Base-by-base conservation (phyloP, 2,113 vertebrate genomes). In the Cacatua alba region DNA sequence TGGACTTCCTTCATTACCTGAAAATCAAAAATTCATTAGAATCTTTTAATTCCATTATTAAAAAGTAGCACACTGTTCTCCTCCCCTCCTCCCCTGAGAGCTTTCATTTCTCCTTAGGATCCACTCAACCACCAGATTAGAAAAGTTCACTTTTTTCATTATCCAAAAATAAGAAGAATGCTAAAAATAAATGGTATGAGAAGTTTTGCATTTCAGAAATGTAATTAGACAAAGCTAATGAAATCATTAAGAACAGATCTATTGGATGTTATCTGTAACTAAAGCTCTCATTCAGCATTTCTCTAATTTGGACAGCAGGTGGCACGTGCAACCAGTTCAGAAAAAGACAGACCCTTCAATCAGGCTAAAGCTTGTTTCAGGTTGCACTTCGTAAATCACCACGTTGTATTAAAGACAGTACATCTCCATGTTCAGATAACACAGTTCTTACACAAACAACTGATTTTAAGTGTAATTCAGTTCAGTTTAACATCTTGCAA, bases 1-100 rank as follows among this genome's bases (percentile, higher is more conserved):
- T 99, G 99, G 91, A 99, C 98, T 97, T 99, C 99, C 97, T 99
- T 99, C 99, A 99, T 99, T 86, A 99, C 99, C 99, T 99, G 97
- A 10, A 91, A 21, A 92, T 94, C 21, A 3, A 85, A 76, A 72
- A 64, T 43, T 83, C 24, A 17, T 76, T 86, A 93, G 57, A 74
- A 82, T 20, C 2, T 71, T 75, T 63, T 76, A 20, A 88, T 86
- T 60, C 15, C 26, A 28, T 46, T 43, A 44, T 37, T 76, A 52
- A 53, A 44, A 80, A 79, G 44, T 13, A 67, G 17, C 24, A 29
- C 20, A 17, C 9, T 48, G 6, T 20, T 92, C 39, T 86, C 59
- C 10, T n/a, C 43, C 20, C 24, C 35, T 60, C 25, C 7, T 69
- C 18, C 37, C 26, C 7, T 6, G 26, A 3, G 15, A 72, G 43